Evolutionary conservation across 2,888 invertebrate genomes (phyloP).

Genomic region (Nymphalis urticae): DNA sequence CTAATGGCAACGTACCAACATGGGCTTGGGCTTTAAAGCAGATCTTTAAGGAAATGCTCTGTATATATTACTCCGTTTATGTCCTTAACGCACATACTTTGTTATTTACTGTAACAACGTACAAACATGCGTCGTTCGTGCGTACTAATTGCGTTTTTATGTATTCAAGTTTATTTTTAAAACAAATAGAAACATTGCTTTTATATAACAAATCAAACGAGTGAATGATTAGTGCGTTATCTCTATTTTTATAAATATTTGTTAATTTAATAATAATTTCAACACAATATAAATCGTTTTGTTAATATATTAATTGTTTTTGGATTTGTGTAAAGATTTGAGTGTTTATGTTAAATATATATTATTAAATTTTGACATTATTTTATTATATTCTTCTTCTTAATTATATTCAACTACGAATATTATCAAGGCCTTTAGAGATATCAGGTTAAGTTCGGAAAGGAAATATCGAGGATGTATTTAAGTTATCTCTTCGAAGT

Average conservation of each 20-base stretch:
- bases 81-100: slow-evolving; percentile 30
- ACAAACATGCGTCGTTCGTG: slow-evolving; percentile 18
- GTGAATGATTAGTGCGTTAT: not conserved
- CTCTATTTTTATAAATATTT: not conserved
- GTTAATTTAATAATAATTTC: too few species aligned
- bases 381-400: too few species aligned
- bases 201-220: not conserved
- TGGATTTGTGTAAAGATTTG: too few species aligned
- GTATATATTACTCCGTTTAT: slow-evolving; percentile 37
- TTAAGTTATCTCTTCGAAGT: too few species aligned
- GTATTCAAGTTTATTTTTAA: slow-evolving; percentile 14
- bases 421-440: too few species aligned
- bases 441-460: too few species aligned
- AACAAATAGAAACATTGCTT: not conserved
- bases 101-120: slow-evolving; percentile 25
- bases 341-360: too few species aligned
- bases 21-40: slow-evolving; percentile 31
- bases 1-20: slow-evolving; percentile 32
- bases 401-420: too few species aligned
- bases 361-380: too few species aligned
- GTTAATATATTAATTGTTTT: too few species aligned
- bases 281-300: too few species aligned
- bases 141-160: slow-evolving; percentile 24
- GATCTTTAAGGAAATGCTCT: slow-evolving; percentile 34
- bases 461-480: too few species aligned